Evolutionary conservation across 2,113 vertebrate genomes (phyloP).

Genomic region (Butorides virescens): DNA sequence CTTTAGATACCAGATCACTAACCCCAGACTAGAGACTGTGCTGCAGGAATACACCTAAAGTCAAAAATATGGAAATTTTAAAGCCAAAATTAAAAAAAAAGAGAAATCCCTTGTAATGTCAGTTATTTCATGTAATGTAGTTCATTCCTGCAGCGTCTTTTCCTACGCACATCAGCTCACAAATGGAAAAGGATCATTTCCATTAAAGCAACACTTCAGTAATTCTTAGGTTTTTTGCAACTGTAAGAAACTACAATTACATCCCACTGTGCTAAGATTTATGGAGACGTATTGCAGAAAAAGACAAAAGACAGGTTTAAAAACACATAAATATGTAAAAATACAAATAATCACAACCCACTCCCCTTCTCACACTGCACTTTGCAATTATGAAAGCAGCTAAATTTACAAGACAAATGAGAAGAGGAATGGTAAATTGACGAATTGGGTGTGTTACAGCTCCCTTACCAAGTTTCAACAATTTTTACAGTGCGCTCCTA

Average conservation of each 20-base stretch:
- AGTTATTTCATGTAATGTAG: background rate
- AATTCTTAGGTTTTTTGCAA: background rate
- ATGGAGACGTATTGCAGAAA: background rate
- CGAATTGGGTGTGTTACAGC: background rate
- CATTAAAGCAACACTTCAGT: background rate
- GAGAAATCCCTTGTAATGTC: background rate
- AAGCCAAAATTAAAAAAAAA: background rate
- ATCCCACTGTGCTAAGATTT: background rate
- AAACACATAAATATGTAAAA: background rate
- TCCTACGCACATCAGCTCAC: background rate
- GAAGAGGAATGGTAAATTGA: background rate
- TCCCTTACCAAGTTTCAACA: background rate
- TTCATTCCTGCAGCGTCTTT: background rate
- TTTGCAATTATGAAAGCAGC: background rate
- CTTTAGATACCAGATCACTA: background rate
- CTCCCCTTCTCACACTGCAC: background rate
- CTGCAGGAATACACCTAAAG: background rate
- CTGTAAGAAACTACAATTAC: background rate
- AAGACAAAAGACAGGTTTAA: background rate
- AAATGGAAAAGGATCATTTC: background rate
- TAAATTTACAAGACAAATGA: background rate
- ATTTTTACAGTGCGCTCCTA: background rate
- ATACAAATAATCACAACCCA: background rate
- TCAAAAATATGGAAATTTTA: background rate
- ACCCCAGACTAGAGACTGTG: background rate